phyloP scores from a whole-genome alignment of 1,140 invertebrate genomes.

The Apolygus lucorum region DNA sequence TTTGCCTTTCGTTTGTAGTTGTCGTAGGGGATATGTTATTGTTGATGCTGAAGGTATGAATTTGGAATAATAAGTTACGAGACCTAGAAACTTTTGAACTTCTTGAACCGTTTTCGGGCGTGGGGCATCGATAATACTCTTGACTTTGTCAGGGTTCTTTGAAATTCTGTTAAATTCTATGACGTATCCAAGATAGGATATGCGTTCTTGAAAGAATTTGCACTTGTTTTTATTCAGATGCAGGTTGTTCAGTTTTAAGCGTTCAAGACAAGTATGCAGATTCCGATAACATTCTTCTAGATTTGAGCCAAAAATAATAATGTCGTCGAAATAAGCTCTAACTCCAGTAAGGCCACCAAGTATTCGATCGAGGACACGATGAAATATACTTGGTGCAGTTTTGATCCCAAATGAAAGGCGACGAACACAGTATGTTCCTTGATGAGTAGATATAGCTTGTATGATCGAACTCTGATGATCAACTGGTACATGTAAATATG shows the following conservation, averaged over 20 bases:
- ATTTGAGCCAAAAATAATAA: not conserved
- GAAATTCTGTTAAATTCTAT: not conserved
- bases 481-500: not conserved
- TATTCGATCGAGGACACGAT: not conserved
- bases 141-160: not conserved
- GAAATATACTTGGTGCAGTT: too few relatives aligned
- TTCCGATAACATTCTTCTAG: not conserved
- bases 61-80: not conserved
- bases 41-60: not conserved
- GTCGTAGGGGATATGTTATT: not conserved
- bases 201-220: not conserved
- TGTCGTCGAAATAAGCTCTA: constrained; percentile 6
- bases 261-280: not conserved
- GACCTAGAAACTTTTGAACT: not conserved
- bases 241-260: not conserved
- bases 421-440: too few relatives aligned
- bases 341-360: not conserved
- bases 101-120: not conserved
- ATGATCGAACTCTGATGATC: not conserved
- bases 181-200: not conserved
- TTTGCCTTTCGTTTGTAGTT: not conserved
- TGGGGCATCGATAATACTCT: not conserved
- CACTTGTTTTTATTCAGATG: not conserved
- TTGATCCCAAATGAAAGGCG: too few relatives aligned
- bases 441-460: not conserved